phyloP scores from a whole-genome alignment of 2,888 invertebrate species.

The Pycnomerus fuliginosus region DNA sequence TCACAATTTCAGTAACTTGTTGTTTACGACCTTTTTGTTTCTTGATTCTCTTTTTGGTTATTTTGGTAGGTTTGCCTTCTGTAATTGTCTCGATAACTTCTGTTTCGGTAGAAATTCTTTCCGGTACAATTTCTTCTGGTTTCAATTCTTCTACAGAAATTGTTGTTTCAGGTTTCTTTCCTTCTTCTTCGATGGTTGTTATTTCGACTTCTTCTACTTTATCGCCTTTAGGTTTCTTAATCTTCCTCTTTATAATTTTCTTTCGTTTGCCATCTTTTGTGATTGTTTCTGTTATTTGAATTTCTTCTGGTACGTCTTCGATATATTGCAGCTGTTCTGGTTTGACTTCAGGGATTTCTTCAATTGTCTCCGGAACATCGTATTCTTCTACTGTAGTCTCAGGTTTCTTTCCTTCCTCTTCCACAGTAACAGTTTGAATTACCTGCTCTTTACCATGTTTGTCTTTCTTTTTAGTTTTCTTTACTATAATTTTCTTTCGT shows the following conservation, averaged over 20 bases:
- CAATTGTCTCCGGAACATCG: slow-evolving; percentile 24
- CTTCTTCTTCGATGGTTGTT: slow-evolving; percentile 45
- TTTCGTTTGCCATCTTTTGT: slow-evolving; percentile 42
- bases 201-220: slow-evolving; percentile 51
- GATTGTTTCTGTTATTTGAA: slow-evolving; percentile 26
- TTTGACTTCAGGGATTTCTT: slow-evolving; percentile 1
- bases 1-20: slow-evolving; percentile 3
- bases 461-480: slow-evolving; percentile 37
- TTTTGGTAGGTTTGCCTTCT: slow-evolving; percentile 39
- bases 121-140: slow-evolving; percentile 31
- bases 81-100: slow-evolving; percentile 11
- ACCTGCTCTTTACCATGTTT: slow-evolving; percentile 41
- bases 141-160: slow-evolving; percentile 35
- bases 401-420: slow-evolving; percentile 51
- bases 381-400: slow-evolving; percentile 43
- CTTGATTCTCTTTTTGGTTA: slow-evolving; percentile 26
- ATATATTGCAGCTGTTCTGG: slow-evolving; percentile 24
- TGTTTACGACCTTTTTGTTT: slow-evolving; percentile 4
- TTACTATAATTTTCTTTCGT: slow-evolving; percentile 38
- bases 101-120: slow-evolving; percentile 16
- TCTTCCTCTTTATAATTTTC: slow-evolving; percentile 40
- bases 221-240: slow-evolving; percentile 45
- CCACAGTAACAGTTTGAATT: slow-evolving; percentile 44
- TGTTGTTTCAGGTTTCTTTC: slow-evolving; percentile 42
- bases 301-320: slow-evolving; percentile 31